Evolutionary conservation across 1,140 invertebrate genomes (phyloP), one percentile per base, ranked within the genome.

Genomic region (Diploscapter pachys): DNA sequence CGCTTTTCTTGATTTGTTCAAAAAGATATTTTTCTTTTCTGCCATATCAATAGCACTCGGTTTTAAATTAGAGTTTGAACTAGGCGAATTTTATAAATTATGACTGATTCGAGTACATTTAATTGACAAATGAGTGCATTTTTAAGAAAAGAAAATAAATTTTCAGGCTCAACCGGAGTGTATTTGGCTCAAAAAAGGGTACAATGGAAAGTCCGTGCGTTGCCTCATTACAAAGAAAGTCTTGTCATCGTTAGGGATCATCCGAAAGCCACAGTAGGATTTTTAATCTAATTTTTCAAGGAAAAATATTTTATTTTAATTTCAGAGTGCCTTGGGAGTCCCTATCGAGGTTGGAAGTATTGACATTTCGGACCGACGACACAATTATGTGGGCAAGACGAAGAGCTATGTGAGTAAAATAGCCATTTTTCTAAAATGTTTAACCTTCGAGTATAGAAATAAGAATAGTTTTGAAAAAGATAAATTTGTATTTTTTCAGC

Each of bases 311-410:
- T 71, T 67, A 52, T 75, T 53, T 54, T 9, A 11, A 59, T 13
- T 76, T 53, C 48, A 72, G 63, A 67, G 73, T 52, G 56, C 73
- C 6, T 66, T 85, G 31, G 83, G 83, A 50, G 62, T 69, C 53
- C 83, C 83, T 4, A 81, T 85, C 57, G 52, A 72, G 48, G 67
- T 85, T 50, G 83, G 83, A 6, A 65, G 55, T n/a, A 75, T 85
- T 4, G 78, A 85, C 59, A 50, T 85, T 6, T 63, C 75, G 0
- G 84, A 85, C 75, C 74, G 78, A 50, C 31, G 8, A 50, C 63
- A 75, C 52, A 85, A 85, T 73, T 83, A 80, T 74, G 74, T 85
- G 13, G 82, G 72, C 52, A 76, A 81, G 54, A 69, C 54, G 13
- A 79, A 75, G 53, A 83, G 83, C 50, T 70, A 62, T 66, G 84